Conservation (phyloP, 2,888 invertebrate genomes). For the Halictus ligatus region DNA sequence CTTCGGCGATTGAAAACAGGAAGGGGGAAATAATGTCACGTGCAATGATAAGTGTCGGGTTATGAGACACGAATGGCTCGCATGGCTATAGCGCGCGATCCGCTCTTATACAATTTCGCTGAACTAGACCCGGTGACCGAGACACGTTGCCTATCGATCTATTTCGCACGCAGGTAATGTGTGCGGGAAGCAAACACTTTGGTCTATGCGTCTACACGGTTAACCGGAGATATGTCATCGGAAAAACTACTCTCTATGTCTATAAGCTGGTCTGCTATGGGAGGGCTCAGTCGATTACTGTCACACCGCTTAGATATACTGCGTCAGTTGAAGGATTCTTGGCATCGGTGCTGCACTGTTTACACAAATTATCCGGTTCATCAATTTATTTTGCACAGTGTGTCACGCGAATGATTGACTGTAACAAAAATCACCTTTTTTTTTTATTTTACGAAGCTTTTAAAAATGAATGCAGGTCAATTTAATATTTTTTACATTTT, state of each 20-base stretch:
- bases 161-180: constrained; percentile 63
- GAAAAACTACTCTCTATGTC: constrained; percentile 10
- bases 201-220: constrained; percentile 20
- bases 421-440: no score
- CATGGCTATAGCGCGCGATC: constrained; percentile 44
- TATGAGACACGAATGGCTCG: constrained; percentile 38
- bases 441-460: neutral
- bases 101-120: constrained; percentile 57
- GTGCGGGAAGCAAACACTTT: constrained; percentile 55
- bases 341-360: neutral
- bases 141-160: constrained; percentile 69
- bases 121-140: constrained; percentile 76
- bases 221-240: constrained; percentile 5
- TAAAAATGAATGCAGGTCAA: neutral
- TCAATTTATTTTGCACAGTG: neutral
- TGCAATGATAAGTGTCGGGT: constrained; percentile 49
- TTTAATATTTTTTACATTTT: neutral
- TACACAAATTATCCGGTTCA: neutral
- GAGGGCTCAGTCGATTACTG: neutral
- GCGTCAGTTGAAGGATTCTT: neutral
- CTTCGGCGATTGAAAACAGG: neutral
- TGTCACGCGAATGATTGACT: neutral
- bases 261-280: neutral
- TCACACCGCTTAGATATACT: neutral
- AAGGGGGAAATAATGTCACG: constrained; percentile 30